These are phyloP conservation scores for Scyliorhinus canicula DNA, from an alignment of 2,797 vertebrate species.

Conservation along the genomic window DNA sequence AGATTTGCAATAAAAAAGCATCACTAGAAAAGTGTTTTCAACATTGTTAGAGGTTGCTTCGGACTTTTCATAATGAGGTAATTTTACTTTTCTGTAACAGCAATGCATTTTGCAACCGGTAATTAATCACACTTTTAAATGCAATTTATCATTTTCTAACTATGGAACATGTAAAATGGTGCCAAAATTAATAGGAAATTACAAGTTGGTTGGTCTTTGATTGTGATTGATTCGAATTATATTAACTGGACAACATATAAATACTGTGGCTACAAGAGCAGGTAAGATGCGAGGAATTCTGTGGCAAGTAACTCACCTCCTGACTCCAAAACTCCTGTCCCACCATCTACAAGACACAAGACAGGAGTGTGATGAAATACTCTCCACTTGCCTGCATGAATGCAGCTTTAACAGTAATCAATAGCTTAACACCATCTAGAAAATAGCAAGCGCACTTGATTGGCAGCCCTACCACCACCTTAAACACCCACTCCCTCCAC, in stretches of 20 bases:
- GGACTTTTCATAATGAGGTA: conserved; percentile 28
- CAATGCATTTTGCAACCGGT: not conserved
- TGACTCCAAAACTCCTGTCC: not conserved
- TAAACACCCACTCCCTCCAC: not conserved
- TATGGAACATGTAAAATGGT: not conserved
- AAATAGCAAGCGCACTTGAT: not conserved
- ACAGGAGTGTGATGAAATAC: not conserved
- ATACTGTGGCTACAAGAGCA: not conserved
- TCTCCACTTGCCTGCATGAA: not conserved
- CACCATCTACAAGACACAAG: not conserved
- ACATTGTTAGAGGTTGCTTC: conserved; percentile 13
- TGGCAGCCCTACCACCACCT: not conserved
- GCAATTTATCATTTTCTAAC: conserved; percentile 5
- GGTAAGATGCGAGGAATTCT: not conserved
- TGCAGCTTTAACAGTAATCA: not conserved
- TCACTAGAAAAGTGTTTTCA: not conserved
- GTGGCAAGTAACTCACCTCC: not conserved
- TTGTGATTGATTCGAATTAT: not conserved
- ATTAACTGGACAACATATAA: not conserved
- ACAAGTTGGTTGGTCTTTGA: not conserved
- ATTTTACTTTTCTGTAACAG: conserved; percentile 33
- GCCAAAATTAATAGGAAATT: not conserved
- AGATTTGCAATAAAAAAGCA: not conserved
- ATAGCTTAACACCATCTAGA: not conserved
- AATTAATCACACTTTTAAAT: not conserved